Base-by-base conservation (phyloP, 2,888 invertebrate species). In the Theretra japonica region DNA sequence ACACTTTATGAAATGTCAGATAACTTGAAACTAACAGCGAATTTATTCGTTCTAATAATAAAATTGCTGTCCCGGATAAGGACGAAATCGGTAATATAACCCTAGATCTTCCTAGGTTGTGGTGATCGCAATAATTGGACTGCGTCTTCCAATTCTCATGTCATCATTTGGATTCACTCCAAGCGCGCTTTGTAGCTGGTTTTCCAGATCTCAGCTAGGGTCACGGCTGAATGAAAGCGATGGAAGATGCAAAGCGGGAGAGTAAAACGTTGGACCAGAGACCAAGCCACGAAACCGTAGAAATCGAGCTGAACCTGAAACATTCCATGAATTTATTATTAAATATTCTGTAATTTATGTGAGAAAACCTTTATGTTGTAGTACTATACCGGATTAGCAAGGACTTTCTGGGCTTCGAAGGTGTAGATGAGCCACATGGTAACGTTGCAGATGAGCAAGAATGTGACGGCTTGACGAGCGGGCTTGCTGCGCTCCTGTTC, bases 341-440 rank as follows among this genome's bases (percentile, higher is more conserved):
- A 53, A 53, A 19, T 53, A 17, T 19, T 17, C n/a, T 5, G 5
- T 53, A 4, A n/a, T 53, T 53, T 1, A 53, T 5, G 17, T 19
- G 5, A 53, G 53, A 6, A 53, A n/a, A 53, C n/a, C 1, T n/a
- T 19, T 53, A n/a, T 53, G 17, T 19, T 2, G n/a, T 19, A 53
- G 15, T n/a, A 6, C 93, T 95, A 93, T 89, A 97, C 98, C 78
- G 98, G 98, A 94, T 98, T 98, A 79, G 98, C 98, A 83, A 97
- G 96, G 75, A 98, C 98, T 93, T 98, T 98, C 92, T 98, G 98
- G 79, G 97, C 97, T 93, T 99, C 98, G 87, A 99, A 98, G 58
- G 98, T 98, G 92, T 98, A 98, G 84, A 99, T 98, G 78, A 98
- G 97, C 97, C 99, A 99, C 97, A 99, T 97, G 82, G 99, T 98